Conservation (phyloP, 2,797 vertebrate genomes). For the Anas acuta region DNA sequence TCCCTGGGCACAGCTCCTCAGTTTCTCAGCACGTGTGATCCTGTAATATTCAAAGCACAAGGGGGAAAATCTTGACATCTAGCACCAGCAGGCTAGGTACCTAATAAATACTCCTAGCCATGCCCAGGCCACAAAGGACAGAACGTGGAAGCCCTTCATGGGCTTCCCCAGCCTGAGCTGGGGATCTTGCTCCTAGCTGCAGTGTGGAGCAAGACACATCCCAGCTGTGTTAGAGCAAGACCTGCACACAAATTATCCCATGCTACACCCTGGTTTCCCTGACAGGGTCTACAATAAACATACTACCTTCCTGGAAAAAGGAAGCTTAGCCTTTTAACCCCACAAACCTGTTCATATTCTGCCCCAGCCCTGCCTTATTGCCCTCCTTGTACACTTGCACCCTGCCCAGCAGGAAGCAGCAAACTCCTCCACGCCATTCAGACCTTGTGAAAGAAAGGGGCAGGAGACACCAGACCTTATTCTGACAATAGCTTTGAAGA, state of each 20-base stretch:
- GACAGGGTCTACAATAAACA: background rate
- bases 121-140: background rate
- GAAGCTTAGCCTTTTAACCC: background rate
- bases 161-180: background rate
- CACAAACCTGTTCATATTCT: background rate
- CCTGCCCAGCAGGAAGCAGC: background rate
- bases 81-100: background rate
- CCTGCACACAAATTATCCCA: background rate
- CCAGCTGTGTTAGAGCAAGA: background rate
- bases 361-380: background rate
- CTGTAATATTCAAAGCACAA: background rate
- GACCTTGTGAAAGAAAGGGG: background rate
- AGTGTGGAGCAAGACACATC: too few relatives aligned
- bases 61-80: background rate
- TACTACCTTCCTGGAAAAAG: accelerated
- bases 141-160: background rate
- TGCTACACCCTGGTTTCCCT: background rate
- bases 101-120: background rate
- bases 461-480: background rate
- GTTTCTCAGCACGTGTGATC: background rate
- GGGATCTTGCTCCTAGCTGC: background rate
- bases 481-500: background rate
- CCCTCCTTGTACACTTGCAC: background rate
- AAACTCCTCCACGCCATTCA: background rate
- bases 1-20: background rate